Evolutionary conservation across 2,113 vertebrate genomes (phyloP).

Genomic region (Lates calcarifer): DNA sequence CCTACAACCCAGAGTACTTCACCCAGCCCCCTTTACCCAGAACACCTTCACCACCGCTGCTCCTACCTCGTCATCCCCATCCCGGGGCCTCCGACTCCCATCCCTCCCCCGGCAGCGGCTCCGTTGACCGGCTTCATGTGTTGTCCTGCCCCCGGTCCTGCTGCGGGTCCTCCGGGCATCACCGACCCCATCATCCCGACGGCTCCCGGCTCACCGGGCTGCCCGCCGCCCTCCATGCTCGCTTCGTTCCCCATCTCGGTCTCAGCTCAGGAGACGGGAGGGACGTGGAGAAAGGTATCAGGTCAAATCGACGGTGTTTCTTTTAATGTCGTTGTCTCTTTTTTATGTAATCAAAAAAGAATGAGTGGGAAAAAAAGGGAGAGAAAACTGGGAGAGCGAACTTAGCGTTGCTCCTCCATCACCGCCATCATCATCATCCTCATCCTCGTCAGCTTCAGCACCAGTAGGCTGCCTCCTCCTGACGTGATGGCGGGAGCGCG

Average conservation of each 20-base stretch:
- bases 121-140: conserved; percentile 86
- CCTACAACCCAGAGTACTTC: conserved; percentile 33
- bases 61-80: conserved; percentile 83
- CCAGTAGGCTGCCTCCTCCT: conserved; percentile 71
- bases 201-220: conserved; percentile 79
- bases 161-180: conserved; percentile 75
- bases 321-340: conserved; percentile 23
- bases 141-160: conserved; percentile 78
- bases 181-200: conserved; percentile 76
- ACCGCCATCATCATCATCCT: conserved; percentile 82
- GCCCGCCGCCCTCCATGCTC: conserved; percentile 85
- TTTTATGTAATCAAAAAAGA: conserved; percentile 23
- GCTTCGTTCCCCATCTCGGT: conserved; percentile 87
- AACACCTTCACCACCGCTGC: conserved; percentile 4
- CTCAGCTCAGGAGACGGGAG: conserved; percentile 73
- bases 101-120: conserved; percentile 83
- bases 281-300: conserved; percentile 55
- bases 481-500: conserved; percentile 75
- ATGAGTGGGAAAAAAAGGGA: conserved; percentile 48
- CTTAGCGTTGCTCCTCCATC: conserved; percentile 84
- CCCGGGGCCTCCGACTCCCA: conserved; percentile 79
- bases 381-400: conserved; percentile 63
- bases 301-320: conserved; percentile 49
- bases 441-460: conserved; percentile 75
- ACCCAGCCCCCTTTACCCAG: conserved; percentile 19